Percentiles rank a stretch among this genome's conserved stretches.
Evolutionary conservation across 2,113 vertebrate genomes (phyloP).

Genomic region (Phaethornis superciliosus): DNA sequence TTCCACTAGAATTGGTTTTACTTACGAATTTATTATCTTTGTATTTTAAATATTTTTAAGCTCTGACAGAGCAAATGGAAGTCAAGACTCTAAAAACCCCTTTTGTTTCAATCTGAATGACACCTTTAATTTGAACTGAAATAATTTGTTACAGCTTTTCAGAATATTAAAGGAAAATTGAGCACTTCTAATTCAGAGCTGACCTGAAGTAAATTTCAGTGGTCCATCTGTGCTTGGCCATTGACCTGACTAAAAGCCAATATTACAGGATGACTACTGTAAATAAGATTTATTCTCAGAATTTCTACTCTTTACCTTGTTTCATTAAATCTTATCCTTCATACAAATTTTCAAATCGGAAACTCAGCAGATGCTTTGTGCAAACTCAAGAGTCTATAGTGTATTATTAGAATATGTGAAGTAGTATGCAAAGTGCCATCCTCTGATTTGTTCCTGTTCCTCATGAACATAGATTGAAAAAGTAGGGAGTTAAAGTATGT

Average conservation of each 20-base stretch:
- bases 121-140: background rate
- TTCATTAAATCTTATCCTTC: background rate
- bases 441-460: background rate
- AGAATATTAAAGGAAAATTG: background rate
- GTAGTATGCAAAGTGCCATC: background rate
- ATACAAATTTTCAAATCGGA: background rate
- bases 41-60: background rate
- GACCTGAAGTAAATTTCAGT: background rate
- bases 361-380: background rate
- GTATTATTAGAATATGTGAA: constrained; percentile 30
- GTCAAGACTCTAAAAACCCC: background rate
- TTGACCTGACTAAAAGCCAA: background rate
- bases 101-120: background rate
- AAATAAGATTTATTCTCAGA: background rate
- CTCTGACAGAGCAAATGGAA: background rate
- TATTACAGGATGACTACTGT: background rate
- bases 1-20: background rate
- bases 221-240: background rate
- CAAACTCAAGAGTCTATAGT: background rate
- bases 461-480: background rate
- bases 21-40: background rate
- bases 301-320: background rate
- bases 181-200: background rate
- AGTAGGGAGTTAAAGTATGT: background rate
- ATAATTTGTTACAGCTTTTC: background rate